A percentile compares a stretch with the other conserved stretches of the same genome.
These are phyloP conservation scores for Rhopilema esculentum DNA, from an alignment of 30 jellyfish, hydroid and myxozoan genomes.

Conservation along the genomic window DNA sequence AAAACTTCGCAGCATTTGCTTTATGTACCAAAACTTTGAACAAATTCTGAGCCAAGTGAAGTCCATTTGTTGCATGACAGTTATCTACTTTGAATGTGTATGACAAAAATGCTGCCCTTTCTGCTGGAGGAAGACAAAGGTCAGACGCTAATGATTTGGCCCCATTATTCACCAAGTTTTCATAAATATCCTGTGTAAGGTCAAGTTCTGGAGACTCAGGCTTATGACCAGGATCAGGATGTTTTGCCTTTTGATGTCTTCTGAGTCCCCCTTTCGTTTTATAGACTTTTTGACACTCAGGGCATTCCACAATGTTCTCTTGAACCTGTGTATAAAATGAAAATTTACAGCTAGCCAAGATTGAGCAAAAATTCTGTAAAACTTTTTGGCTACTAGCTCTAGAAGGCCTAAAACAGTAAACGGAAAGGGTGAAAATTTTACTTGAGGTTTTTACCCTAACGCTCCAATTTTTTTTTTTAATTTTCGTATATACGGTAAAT, in stretches of 20 bases:
- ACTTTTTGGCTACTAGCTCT: background rate
- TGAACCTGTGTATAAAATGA: background rate
- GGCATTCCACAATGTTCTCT: background rate
- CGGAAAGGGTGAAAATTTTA: background rate
- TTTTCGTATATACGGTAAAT: background rate
- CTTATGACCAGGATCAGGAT: background rate
- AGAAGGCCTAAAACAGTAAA: background rate
- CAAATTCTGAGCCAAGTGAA: background rate
- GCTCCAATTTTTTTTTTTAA: background rate
- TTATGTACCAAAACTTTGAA: constrained; percentile 3
- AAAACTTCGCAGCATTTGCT: constrained; percentile 23
- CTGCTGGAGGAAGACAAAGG: constrained; percentile 11
- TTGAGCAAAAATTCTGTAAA: background rate
- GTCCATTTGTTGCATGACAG: constrained; percentile 9
- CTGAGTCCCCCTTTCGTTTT: background rate
- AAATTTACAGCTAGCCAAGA: background rate
- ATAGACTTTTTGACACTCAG: background rate
- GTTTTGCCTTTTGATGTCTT: constrained; percentile 3
- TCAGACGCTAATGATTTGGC: constrained; percentile 16
- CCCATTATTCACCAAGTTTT: background rate
- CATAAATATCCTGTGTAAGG: constrained; percentile 1
- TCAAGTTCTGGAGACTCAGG: constrained; percentile 1
- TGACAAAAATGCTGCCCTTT: background rate
- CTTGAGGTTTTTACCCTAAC: background rate
- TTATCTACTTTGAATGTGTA: constrained; percentile 6